Base-by-base conservation (phyloP, 64 coral and sea anemone genomes). In the Cladopsammia gracilis region DNA sequence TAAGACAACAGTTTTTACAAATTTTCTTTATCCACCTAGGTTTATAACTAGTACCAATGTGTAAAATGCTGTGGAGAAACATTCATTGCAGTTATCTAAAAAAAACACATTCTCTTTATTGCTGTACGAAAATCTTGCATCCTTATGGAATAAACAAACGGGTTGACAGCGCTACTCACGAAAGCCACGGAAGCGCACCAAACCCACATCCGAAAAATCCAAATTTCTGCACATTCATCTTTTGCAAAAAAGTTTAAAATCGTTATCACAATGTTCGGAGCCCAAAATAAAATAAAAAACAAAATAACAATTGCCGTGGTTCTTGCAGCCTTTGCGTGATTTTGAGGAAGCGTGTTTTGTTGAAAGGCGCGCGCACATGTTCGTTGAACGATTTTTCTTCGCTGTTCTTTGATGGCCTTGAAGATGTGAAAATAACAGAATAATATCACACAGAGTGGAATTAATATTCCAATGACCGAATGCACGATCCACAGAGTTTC, bases 341-440 rank as follows among this genome's bases (percentile, higher is more conserved):
- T 71, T 24, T 70, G 44, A 0, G 64, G 11, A 51, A 15, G 64
- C 2, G 26, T 23, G 23, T 86, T 86, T 86, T 86, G 64, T 25
- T 86, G n/a, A 4, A 86, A 19, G 7, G 9, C 42, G 10, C 3
- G 11, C 11, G 44, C 19, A 9, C 25, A 50, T 50, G 20, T 48
- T 70, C 43, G 51, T 22, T n/a, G 69, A 4, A 14, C 3, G 22
- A 86, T 86, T 25, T 45, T 86, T 71, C 64, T 47, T 54, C 24
- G 65, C n/a, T 86, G 83, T 54, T 70, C 2, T 4, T 68, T 49
- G 6, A 70, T 70, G 44, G 69, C 69, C 25, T 53, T 86, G 7
- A 86, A 70, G n/a, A 71, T 86, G 46, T 86, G 7, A 19, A 83
- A n/a, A n/a, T 86, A 70, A 20, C 83, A 86, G 15, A 53, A 68